A percentile compares a stretch with the other conserved stretches of the same genome.
These are phyloP conservation scores for Brevimyrus niger DNA, from an alignment of 2,113 vertebrate genomes.

Conservation along the genomic window DNA sequence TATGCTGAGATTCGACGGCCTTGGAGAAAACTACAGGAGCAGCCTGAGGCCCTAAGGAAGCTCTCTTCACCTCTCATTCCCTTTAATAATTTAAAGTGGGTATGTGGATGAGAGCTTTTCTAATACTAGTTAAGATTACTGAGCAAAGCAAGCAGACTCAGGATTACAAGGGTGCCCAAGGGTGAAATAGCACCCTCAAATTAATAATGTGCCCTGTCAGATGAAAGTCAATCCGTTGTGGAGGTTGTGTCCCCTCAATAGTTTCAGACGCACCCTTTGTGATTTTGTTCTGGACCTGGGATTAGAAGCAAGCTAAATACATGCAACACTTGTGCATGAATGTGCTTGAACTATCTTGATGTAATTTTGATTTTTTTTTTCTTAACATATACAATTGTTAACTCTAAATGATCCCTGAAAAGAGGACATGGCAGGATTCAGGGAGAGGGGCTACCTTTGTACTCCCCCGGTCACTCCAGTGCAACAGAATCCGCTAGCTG, in stretches of 20 bases:
- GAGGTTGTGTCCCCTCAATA: background rate
- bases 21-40: background rate
- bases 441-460: background rate
- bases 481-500: background rate
- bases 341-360: background rate
- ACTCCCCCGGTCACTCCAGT: background rate
- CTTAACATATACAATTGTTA: background rate
- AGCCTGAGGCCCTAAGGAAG: conserved; percentile 35
- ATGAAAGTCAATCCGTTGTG: background rate
- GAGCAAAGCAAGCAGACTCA: background rate
- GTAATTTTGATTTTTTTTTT: background rate
- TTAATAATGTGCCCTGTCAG: background rate
- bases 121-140: background rate
- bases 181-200: background rate
- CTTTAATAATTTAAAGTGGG: background rate
- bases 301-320: background rate
- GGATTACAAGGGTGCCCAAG: background rate
- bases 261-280: background rate
- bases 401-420: background rate
- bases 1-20: background rate
- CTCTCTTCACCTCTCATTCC: background rate
- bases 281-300: background rate
- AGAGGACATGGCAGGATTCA: background rate
- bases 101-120: background rate
- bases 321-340: background rate